Evolutionary conservation across 2,797 vertebrate genomes (phyloP).

Genomic region (Peromyscus eremicus): DNA sequence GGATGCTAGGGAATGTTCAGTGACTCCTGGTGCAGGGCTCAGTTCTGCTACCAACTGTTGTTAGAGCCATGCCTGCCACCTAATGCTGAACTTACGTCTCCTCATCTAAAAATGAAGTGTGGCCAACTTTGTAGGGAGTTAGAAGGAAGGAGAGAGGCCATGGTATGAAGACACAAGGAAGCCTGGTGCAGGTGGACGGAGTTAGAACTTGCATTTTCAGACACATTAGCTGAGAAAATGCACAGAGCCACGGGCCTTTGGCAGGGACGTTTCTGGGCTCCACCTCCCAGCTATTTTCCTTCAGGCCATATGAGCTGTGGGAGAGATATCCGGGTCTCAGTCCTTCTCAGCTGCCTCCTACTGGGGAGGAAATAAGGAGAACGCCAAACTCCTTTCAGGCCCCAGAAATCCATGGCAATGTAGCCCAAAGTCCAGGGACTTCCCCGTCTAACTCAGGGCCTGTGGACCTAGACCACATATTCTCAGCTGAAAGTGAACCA

Average conservation of each 20-base stretch:
- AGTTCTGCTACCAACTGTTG: neutral
- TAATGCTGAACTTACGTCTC: neutral
- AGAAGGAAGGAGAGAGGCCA: neutral
- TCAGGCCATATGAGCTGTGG: neutral
- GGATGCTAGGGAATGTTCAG: neutral
- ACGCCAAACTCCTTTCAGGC: neutral
- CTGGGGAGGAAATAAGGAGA: neutral
- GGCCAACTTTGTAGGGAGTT: neutral
- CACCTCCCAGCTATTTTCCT: neutral
- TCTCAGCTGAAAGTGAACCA: neutral
- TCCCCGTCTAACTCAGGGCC: neutral
- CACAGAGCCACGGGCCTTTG: neutral
- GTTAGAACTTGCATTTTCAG: conserved; percentile 8
- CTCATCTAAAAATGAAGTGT: neutral
- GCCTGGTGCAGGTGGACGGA: neutral
- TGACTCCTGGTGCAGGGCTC: neutral
- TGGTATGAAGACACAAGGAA: neutral
- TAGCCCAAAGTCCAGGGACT: neutral
- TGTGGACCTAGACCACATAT: neutral
- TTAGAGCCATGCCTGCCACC: neutral
- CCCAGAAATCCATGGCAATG: neutral
- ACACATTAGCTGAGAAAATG: neutral
- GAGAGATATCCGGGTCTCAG: neutral
- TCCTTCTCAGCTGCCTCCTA: neutral
- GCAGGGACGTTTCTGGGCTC: neutral